A percentile compares a stretch with the other conserved stretches of the same genome.
Conservation (phyloP, 1,140 invertebrate species). For the honey bee (Apis mellifera) region Amel_HAv3.1 CM009936.2:10666501-10667000, state of each 20-base stretch:
- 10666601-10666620: not conserved
- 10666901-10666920: not conserved
- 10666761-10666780: no score
- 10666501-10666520: no score
- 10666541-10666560: not conserved
- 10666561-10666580: not conserved
- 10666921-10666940: not conserved
- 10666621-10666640: not conserved
- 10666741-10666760: no score
- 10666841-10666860: no score
- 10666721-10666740: no score
- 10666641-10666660: not conserved
- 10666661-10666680: no score
- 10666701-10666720: no score
- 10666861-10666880: not conserved
- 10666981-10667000: constrained; percentile 16
- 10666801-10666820: no score
- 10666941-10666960: constrained; percentile 21
- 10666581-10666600: not conserved
- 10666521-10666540: no score
- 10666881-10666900: not conserved
- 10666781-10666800: no score
- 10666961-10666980: constrained; percentile 29
- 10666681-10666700: no score
- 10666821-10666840: not conserved